Evolutionary conservation across 1,140 invertebrate genomes (phyloP).

Genomic region (Condylostylus longicornis): DNA sequence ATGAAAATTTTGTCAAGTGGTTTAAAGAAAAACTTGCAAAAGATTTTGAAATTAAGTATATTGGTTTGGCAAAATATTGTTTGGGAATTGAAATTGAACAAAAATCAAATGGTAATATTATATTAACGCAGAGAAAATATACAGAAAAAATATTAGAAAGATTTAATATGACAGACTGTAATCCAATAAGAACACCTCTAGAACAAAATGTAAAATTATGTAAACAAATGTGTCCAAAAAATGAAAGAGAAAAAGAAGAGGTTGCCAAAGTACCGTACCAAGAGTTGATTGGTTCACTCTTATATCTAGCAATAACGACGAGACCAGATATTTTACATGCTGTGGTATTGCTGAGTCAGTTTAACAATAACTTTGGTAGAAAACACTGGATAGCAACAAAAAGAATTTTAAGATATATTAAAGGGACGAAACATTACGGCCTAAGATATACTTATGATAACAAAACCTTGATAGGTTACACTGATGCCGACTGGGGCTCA

Average conservation of each 20-base stretch:
- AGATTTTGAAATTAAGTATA: not conserved
- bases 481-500: slow-evolving; percentile 2
- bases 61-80: not conserved
- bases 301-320: slow-evolving; percentile 21
- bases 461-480: too few species aligned
- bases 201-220: slow-evolving; percentile 13
- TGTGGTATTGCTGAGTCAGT: slow-evolving; percentile 13
- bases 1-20: not conserved
- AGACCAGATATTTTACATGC: slow-evolving; percentile 28
- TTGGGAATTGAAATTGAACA: not conserved
- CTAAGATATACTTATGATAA: too few species aligned
- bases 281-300: slow-evolving; percentile 23
- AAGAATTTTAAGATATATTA: slow-evolving; percentile 17
- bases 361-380: slow-evolving; percentile 10
- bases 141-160: slow-evolving; percentile 20
- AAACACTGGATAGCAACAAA: slow-evolving; percentile 10
- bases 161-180: slow-evolving; percentile 11
- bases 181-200: slow-evolving; percentile 13
- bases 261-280: slow-evolving; percentile 10
- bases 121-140: slow-evolving; percentile 22
- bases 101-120: slow-evolving; percentile 13
- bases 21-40: not conserved
- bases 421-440: too few species aligned
- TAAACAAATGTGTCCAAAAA: slow-evolving; percentile 11
- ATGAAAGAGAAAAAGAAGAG: too few species aligned